A percentile compares a stretch with the other conserved stretches of the same genome.
Evolutionary conservation across 2,888 invertebrate genomes (phyloP).

Genomic region (Noctua comes): DNA sequence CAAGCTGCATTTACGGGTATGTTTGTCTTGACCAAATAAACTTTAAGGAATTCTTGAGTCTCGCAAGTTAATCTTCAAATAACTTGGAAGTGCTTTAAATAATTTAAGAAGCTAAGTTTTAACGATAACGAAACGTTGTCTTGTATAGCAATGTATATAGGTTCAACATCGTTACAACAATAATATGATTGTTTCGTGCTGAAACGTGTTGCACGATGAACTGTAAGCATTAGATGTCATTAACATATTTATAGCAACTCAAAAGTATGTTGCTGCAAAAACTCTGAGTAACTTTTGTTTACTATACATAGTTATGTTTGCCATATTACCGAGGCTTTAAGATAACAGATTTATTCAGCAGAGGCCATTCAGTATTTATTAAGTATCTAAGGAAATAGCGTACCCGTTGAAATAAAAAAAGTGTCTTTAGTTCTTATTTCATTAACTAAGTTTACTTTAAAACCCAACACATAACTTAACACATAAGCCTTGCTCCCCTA

Average conservation of each 20-base stretch:
- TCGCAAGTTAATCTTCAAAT: not conserved
- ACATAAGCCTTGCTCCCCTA: conserved; percentile 54
- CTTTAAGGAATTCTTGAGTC: not conserved
- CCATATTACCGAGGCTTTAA: not conserved
- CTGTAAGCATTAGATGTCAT: not conserved
- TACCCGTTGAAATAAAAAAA: not conserved
- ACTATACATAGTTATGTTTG: not conserved
- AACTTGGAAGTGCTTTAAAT: not conserved
- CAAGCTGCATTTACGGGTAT: not conserved
- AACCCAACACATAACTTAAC: conserved; percentile 49
- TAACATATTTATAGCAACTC: not conserved
- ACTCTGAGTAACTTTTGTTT: not conserved
- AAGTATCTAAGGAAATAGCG: not conserved
- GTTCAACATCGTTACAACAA: not conserved
- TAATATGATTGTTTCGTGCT: not conserved
- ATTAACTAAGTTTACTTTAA: conserved; percentile 21
- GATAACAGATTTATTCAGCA: not conserved
- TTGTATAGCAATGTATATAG: too few species aligned
- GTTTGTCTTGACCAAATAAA: conserved; percentile 24
- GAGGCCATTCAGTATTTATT: not conserved
- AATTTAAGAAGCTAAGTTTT: not conserved
- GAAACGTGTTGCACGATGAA: not conserved
- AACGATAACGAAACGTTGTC: not conserved
- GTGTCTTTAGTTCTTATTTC: not conserved
- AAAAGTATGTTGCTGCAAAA: not conserved